Evolutionary conservation across 2,797 vertebrate genomes (phyloP), one percentile per base, ranked within the genome.

Genomic region (Cygnus olor): DNA sequence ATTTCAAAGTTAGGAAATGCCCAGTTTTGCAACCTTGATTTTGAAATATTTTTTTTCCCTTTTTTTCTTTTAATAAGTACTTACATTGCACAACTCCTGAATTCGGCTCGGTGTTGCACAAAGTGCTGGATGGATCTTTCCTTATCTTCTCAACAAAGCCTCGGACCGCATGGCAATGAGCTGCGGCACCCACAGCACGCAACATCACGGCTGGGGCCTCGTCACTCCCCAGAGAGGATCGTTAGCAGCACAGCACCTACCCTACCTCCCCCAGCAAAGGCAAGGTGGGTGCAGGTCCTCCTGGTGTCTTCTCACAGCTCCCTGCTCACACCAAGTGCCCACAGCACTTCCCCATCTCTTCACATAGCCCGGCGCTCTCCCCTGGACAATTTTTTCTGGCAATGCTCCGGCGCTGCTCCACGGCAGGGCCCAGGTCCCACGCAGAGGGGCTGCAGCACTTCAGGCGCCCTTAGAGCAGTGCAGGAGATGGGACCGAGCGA

Each of bases 1-100:
- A 85, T 78, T 71, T 69, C 49, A 25, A 88, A 89, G 54, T 51
- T 53, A 91, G 49, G 57, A 94, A 95, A 80, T n/a, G 18, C 42
- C 25, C 10, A 8, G 3, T 78, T 89, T 86, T 54, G 51, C 45
- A 86, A 94, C 5, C 18, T 7, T 30, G 2, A 13, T 81, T 94
- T 89, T 72, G 61, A 94, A 74, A 54, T 42, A 0, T 8, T 18
- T 65, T 79, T 61, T 20, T 51, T 25, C 3, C 28, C 32, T 36
- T 27, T 25, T 69, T 16, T 85, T n/a, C 19, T 82, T 42, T 57
- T 63, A 68, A 58, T 42, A 93, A 76, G 84, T 36, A 65, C 12
- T 11, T 85, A 30, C 8, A 64, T 30, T 88, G 40, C 24, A 28
- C 32, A 92, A 69, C n/a, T 56, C 74, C 10, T 68, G 44, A 61